Percentiles rank a stretch among this genome's conserved stretches.
Conservation (phyloP, 2,797 vertebrate genomes). For the Varecia variegata region DNA sequence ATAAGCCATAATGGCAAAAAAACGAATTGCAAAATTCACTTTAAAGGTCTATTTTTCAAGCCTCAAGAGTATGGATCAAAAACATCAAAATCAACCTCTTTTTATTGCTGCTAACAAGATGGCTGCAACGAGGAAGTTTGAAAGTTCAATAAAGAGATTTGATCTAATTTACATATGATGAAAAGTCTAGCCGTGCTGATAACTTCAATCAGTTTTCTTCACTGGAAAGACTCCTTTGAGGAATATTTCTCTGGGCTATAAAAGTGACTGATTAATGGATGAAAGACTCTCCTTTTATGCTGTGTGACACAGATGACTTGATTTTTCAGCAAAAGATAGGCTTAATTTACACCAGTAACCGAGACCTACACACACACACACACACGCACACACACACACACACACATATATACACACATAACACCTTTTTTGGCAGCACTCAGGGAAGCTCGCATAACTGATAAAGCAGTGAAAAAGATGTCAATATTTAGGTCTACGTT, state of each 20-base stretch:
- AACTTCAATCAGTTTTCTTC: background rate
- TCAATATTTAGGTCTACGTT: background rate
- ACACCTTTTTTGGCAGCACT: background rate
- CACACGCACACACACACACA: background rate
- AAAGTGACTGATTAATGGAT: constrained; percentile 11
- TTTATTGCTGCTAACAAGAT: constrained; percentile 28
- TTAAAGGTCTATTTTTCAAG: constrained; percentile 33
- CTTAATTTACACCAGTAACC: background rate
- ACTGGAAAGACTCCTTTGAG: constrained; percentile 4
- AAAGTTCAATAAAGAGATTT: constrained; percentile 19
- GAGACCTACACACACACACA: background rate
- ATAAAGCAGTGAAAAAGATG: background rate
- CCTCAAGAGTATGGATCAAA: constrained; percentile 41
- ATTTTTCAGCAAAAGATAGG: constrained; percentile 2
- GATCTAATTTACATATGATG: background rate
- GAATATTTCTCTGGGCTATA: constrained; percentile 12
- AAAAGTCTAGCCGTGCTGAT: constrained; percentile 11
- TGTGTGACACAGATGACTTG: background rate
- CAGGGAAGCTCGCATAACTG: background rate
- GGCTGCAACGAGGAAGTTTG: background rate
- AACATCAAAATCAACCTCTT: background rate
- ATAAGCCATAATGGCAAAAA: constrained; percentile 2
- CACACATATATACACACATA: background rate
- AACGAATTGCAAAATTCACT: background rate
- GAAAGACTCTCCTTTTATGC: background rate